phyloP scores from a whole-genome alignment of 2,113 vertebrate genomes.

The Gadus macrocephalus region DNA sequence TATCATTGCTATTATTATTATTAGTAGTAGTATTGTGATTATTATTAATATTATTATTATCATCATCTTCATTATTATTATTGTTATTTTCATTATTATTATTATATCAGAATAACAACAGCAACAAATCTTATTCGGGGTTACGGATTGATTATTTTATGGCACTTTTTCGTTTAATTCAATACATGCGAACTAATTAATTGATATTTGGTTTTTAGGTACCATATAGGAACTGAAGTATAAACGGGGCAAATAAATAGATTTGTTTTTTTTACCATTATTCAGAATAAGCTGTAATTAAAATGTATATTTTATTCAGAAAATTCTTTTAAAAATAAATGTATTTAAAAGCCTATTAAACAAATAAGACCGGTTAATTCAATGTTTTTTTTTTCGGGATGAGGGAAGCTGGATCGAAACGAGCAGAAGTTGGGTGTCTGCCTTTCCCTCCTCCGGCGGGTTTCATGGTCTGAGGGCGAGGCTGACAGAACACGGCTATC shows the following conservation, averaged over 20 bases:
- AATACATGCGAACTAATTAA: too few relatives aligned
- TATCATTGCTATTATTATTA: too few relatives aligned
- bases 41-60: neutral
- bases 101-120: neutral
- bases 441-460: conserved; percentile 31
- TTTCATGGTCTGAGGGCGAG: conserved; percentile 30
- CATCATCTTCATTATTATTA: neutral
- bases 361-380: too few relatives aligned
- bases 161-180: neutral
- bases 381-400: too few relatives aligned
- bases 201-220: too few relatives aligned
- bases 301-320: too few relatives aligned
- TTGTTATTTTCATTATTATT: neutral
- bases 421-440: conserved; percentile 2
- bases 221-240: too few relatives aligned
- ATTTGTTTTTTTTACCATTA: neutral
- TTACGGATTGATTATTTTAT: neutral
- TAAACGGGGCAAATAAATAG: too few relatives aligned
- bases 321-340: too few relatives aligned
- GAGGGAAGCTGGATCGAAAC: too few relatives aligned
- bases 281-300: neutral
- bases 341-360: too few relatives aligned
- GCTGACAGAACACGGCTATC: conserved; percentile 66
- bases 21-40: neutral
- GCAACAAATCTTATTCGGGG: neutral